Percentiles rank a stretch among this genome's conserved stretches.
Conservation (phyloP, 2,888 invertebrate species). For the Dryocosmus kuriphilus region DNA sequence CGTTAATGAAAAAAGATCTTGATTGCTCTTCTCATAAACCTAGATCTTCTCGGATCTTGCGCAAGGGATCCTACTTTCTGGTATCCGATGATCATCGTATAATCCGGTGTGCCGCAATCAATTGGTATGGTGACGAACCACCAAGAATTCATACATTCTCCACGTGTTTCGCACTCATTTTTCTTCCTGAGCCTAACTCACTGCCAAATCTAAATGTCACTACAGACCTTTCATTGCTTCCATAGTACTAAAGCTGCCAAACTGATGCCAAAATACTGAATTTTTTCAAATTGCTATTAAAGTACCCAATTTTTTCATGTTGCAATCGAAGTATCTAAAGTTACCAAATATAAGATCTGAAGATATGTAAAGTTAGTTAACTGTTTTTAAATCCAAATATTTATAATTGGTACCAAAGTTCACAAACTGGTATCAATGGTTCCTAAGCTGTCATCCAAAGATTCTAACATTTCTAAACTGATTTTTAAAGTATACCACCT, state of each 20-base stretch:
- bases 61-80: constrained; percentile 37
- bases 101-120: constrained; percentile 40
- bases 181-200: constrained; percentile 9
- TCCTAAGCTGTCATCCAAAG: no score
- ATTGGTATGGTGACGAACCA: constrained; percentile 34
- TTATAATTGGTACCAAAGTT: no score
- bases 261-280: no score
- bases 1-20: constrained; percentile 37
- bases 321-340: neutral
- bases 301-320: neutral
- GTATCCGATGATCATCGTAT: constrained; percentile 30
- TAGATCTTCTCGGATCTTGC: constrained; percentile 39
- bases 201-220: neutral
- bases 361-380: no score
- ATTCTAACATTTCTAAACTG: no score
- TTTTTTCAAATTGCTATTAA: no score
- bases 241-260: neutral
- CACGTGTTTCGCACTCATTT: constrained; percentile 1
- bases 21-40: constrained; percentile 31
- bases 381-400: no score
- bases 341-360: neutral
- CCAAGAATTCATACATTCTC: constrained; percentile 22
- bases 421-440: no score
- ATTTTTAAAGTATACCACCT: no score
- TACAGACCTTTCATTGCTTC: neutral